These are phyloP conservation scores for Sebastiscus albofasciatus DNA, from an alignment of 2,797 vertebrate genomes.

Conservation along the genomic window DNA sequence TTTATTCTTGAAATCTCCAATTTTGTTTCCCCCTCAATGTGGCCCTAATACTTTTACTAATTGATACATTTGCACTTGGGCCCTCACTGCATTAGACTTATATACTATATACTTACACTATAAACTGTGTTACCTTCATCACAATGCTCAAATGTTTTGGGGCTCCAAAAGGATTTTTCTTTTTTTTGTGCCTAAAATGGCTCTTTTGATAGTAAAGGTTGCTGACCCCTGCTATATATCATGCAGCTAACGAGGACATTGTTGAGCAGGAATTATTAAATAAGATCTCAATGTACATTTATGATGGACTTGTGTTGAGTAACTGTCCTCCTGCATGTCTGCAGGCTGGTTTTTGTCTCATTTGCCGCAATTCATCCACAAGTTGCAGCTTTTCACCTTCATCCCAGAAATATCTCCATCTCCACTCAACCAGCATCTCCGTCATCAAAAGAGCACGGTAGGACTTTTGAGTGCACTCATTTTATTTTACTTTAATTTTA, in stretches of 20 bases:
- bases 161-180: too few species aligned
- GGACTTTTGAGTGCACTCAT: neutral
- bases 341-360: neutral
- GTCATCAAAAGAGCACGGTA: neutral
- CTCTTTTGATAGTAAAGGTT: too few species aligned
- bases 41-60: too few species aligned
- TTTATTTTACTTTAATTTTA: neutral
- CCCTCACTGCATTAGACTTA: too few species aligned
- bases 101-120: too few species aligned
- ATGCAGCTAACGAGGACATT: neutral
- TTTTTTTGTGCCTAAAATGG: too few species aligned
- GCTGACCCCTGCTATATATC: too few species aligned
- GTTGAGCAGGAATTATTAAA: neutral
- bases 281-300: neutral
- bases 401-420: neutral
- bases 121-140: too few species aligned
- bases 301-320: neutral
- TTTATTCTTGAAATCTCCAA: too few species aligned
- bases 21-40: too few species aligned
- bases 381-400: neutral
- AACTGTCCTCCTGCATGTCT: neutral
- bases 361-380: neutral
- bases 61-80: too few species aligned
- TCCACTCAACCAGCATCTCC: neutral
- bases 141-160: too few species aligned